Conservation (phyloP, 2,888 invertebrate species). For the Drosophila pegasa region DNA sequence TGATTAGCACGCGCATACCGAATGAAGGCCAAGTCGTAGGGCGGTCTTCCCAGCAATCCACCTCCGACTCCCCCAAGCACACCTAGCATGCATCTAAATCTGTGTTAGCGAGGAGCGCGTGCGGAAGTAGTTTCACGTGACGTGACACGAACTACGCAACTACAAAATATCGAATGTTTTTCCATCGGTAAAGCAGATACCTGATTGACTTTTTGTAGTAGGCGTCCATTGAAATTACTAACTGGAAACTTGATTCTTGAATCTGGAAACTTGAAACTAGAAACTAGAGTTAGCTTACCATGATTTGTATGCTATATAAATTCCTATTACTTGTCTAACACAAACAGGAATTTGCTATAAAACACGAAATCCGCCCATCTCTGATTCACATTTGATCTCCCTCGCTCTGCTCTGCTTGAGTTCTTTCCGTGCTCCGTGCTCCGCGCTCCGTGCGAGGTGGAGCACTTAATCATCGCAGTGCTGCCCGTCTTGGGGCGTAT, state of each 20-base stretch:
- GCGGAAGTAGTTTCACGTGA: background rate
- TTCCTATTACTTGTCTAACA: background rate
- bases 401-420: conserved; percentile 8
- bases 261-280: background rate
- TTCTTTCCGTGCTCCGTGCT: conserved; percentile 20
- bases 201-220: too few species aligned
- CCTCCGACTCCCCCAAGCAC: conserved; percentile 5
- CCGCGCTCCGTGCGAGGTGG: conserved; percentile 49
- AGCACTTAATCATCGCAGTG: conserved; percentile 70
- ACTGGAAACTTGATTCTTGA: background rate
- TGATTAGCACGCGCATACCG: conserved; percentile 74
- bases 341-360: background rate
- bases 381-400: background rate
- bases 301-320: too few species aligned
- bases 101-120: conserved; percentile 1
- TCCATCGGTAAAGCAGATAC: too few species aligned
- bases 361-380: background rate
- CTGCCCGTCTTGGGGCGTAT: conserved; percentile 26
- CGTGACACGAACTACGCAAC: too few species aligned
- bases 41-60: conserved; percentile 5
- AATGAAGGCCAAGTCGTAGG: conserved; percentile 67
- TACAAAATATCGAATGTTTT: too few species aligned
- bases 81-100: conserved; percentile 15
- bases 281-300: too few species aligned
- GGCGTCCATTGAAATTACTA: too few species aligned